phyloP scores from a whole-genome alignment of 2,113 vertebrate genomes.

The Ahaetulla prasina region DNA sequence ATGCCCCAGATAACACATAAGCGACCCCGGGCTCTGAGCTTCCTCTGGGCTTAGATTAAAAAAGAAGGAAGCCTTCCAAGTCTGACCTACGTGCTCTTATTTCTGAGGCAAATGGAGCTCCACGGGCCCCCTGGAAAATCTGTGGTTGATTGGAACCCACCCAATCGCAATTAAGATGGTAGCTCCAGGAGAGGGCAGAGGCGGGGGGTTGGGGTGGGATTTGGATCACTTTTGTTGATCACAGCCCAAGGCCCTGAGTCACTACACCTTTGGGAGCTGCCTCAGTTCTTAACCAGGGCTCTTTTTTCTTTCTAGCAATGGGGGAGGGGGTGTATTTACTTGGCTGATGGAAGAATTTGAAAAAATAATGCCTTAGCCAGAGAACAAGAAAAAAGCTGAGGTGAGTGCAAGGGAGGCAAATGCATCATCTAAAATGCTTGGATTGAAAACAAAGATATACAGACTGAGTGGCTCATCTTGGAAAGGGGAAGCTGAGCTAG shows the following conservation, averaged over 20 bases:
- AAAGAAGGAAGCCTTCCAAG: background rate
- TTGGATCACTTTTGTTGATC: background rate
- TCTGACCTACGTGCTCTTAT: background rate
- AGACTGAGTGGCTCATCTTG: no score
- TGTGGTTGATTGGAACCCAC: background rate
- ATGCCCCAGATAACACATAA: fast-evolving
- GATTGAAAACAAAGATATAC: no score
- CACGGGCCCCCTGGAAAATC: background rate
- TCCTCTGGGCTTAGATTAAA: no score
- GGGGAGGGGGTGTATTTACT: constrained; percentile 48
- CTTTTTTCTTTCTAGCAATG: constrained; percentile 26
- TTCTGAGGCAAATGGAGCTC: background rate
- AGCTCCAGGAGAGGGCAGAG: background rate
- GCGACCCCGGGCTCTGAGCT: background rate
- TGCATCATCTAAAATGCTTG: no score
- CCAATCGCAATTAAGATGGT: no score
- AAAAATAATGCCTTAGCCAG: constrained; percentile 67
- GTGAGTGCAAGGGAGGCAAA: constrained; percentile 43
- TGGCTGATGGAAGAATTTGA: constrained; percentile 68
- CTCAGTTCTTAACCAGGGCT: background rate
- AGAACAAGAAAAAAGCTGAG: constrained; percentile 10
- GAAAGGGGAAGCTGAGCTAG: no score
- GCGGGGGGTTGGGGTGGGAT: no score
- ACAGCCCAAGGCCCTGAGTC: background rate
- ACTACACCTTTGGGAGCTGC: background rate